Conservation (phyloP, 2,888 invertebrate genomes). For the Lithophane semibrunnea region DNA sequence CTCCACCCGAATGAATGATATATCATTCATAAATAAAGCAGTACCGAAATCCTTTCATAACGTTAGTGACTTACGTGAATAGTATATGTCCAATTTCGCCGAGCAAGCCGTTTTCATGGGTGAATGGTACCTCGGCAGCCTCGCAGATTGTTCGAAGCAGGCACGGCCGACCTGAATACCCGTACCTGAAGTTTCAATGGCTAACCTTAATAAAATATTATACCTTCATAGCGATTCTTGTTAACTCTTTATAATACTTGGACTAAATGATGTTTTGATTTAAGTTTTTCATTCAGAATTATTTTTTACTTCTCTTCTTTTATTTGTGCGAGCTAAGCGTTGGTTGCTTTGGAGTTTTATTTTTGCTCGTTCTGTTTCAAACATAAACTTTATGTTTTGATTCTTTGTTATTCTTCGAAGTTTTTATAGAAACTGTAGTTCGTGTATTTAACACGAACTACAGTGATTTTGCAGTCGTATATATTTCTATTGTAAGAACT, state of each 20-base stretch:
- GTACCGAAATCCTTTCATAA: slow-evolving; percentile 63
- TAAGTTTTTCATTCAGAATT: slow-evolving; percentile 27
- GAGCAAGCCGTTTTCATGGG: slow-evolving; percentile 93
- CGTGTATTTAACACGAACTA: slow-evolving; percentile 2
- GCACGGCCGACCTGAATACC: slow-evolving; percentile 92
- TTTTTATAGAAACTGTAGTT: slow-evolving; percentile 11
- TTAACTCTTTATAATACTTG: slow-evolving; percentile 63
- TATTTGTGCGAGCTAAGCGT: slow-evolving; percentile 34
- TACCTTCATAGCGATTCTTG: slow-evolving; percentile 68
- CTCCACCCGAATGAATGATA: slow-evolving; percentile 59
- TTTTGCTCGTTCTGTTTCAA: slow-evolving; percentile 42
- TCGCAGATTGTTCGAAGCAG: slow-evolving; percentile 94
- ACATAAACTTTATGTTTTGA: slow-evolving; percentile 28
- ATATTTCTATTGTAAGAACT: neutral
- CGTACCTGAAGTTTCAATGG: slow-evolving; percentile 88
- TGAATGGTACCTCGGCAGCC: slow-evolving; percentile 92
- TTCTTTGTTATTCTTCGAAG: slow-evolving; percentile 23
- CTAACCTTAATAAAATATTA: slow-evolving; percentile 72
- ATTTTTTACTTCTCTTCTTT: slow-evolving; percentile 15
- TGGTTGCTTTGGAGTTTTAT: slow-evolving; percentile 23
- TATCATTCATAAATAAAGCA: slow-evolving; percentile 66
- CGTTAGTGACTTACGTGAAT: slow-evolving; percentile 91
- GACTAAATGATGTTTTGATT: slow-evolving; percentile 58
- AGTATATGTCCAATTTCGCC: slow-evolving; percentile 94
- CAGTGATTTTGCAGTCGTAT: slow-evolving; percentile 10